Base-by-base conservation (phyloP, 2,797 vertebrate species). In the Phrynocephalus guinanensis region DNA sequence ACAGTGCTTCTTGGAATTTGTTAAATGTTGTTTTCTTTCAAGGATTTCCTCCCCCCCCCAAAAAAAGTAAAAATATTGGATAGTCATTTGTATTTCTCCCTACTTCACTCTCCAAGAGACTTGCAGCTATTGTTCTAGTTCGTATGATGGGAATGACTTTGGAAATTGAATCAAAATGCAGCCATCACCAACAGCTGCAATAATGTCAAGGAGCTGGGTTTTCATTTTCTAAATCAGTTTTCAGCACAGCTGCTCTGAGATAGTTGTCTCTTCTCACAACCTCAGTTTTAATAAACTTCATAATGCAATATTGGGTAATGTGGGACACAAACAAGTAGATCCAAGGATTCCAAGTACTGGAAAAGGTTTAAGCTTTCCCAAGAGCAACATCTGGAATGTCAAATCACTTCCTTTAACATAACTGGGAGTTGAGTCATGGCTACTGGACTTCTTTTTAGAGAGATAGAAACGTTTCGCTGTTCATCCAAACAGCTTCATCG, bases 251-350 rank as follows among this genome's bases (percentile, higher is more conserved):
- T 89, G 60, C 68, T 73, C 48, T 33, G 22, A 56, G 68, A 73
- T 82, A 72, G 67, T 78, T 71, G 13, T 44, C 30, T 84, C 13
- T 80, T 81, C 33, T 30, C 22, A 26, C 70, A 70, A 13, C 72
- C 60, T 90, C n/a, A 8, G 85, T 10, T 81, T 77, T 84, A 48
- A 90, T 82, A 28, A 83, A 20, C 66, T 71, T 87, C 60, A 30
- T 89, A 80, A 83, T 66, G 79, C 79, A 86, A 16, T 87, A 24
- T 68, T 80, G 6, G 26, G 73, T 86, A 63, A 66, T 71, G 28
- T 81, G 70, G 77, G 80, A 67, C 82, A 78, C 71, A 63, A 38
- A 0, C 0, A 22, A 75, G 24, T n/a, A 24, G 6, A 11, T 79
- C 30, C 70, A 86, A 80, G 15, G 56, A 72, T 79, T 79, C 63